Evolutionary conservation across 2,888 invertebrate species (phyloP), one percentile per base, ranked within the genome.

Genomic region (Ophioninae sp.): DNA sequence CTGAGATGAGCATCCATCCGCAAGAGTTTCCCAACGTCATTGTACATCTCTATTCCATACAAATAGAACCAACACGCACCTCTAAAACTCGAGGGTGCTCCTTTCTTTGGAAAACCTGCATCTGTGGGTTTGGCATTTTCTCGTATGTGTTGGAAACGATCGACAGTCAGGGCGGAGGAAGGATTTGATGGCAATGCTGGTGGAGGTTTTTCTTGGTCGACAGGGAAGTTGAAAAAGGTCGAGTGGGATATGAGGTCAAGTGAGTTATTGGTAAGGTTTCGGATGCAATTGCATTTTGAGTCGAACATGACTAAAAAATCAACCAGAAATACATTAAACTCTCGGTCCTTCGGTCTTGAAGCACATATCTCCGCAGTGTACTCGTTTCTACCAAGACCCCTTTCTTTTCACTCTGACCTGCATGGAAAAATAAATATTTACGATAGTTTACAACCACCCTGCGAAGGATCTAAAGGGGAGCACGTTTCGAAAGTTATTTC

Each of bases 221-320:
- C n/a, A 63, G 30, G 64, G 6, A 10, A 23, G 56, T 9, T 30
- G 58, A 22, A 37, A 37, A n/a, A 63, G 63, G 51, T 17, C 44
- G 41, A 65, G 75, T 13, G 41, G 23, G 51, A 63, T n/a, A 37
- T 3, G 83, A 67, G 85, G 86, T 86, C 86, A 86, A 86, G 85
- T 87, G 85, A 88, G 83, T 88, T 88, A 88, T 87, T 83, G 84
- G 82, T 76, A 82, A 86, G 83, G 84, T 81, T 76, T 77, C 80
- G 80, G 85, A 78, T 78, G 82, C 81, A 79, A 83, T 81, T 82
- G 78, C 82, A 77, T 30, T 30, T 30, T 30, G 30, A 30, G 2
- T 30, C 3, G 2, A 3, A 86, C 69, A 41, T 61, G 72, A 58
- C 79, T 75, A 75, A 80, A 86, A 84, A 85, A 84, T 81, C 84